A percentile compares a stretch with the other conserved stretches of the same genome.
Evolutionary conservation across 2,888 invertebrate species (phyloP).

Genomic region (Sesia bembeciformis): DNA sequence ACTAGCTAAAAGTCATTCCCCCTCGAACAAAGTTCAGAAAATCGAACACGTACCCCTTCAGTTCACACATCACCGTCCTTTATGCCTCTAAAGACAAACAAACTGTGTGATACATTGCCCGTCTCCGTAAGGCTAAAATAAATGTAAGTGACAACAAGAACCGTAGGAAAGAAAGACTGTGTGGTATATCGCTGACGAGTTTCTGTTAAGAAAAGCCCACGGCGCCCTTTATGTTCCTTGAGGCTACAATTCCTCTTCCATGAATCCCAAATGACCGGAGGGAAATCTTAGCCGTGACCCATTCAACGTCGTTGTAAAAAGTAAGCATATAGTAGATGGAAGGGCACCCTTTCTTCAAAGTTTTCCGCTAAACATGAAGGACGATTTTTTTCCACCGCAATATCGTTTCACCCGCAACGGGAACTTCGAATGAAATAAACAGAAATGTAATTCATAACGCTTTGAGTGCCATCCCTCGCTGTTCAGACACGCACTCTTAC

Average conservation of each 20-base stretch:
- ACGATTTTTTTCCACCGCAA: background rate
- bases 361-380: background rate
- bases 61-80: constrained; percentile 17
- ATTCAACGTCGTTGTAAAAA: constrained; percentile 55
- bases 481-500: background rate
- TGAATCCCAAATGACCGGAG: constrained; percentile 74
- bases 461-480: background rate
- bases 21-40: background rate
- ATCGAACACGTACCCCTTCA: constrained; percentile 6
- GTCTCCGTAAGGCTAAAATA: constrained; percentile 37
- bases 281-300: constrained; percentile 73
- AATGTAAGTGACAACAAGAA: constrained; percentile 43
- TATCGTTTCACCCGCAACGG: background rate
- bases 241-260: constrained; percentile 70
- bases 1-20: background rate
- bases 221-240: constrained; percentile 68
- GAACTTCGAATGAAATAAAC: background rate
- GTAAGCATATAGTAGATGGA: constrained; percentile 13
- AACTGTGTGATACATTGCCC: constrained; percentile 29
- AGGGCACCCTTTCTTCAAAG: background rate
- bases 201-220: constrained; percentile 57
- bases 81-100: constrained; percentile 21
- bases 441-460: background rate
- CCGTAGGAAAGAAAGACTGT: constrained; percentile 38
- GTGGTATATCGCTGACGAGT: constrained; percentile 47